Base-by-base conservation (phyloP, 2,888 invertebrate species). In the Tribolium freemani region DNA sequence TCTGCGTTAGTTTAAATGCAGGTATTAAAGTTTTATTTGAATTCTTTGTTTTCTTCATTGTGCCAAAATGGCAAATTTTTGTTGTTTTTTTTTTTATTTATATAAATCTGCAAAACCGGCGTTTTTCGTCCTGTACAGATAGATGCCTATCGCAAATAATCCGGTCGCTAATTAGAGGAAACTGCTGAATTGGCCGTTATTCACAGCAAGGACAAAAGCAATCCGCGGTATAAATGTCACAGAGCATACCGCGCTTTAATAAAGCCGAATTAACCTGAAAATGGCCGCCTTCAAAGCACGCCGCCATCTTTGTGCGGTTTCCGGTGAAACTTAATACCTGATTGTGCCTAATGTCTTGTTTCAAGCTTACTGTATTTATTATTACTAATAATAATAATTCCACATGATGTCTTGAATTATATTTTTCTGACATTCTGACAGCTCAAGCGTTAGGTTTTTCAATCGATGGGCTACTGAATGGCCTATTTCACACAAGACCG, bases 401-500 rank as follows among this genome's bases (percentile, higher is more conserved):
- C 5, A 11, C 46, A 8, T 31, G 31, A 20, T 26, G 31, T 31
- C 30, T 31, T 5, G 26, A 54, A 30, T 31, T 16, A 16, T 16
- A 16, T 16, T 38, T 57, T 57, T 57, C 26, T 51, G 9, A 20
- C 4, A 5, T 78, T 79, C 80, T 77, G 80, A 80, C 80, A 77
- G 79, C 73, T 78, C 75, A 75, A 78, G 78, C 77, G 80, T 77
- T 77, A 77, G 76, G 21, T 48, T 74, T 74, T 77, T 78, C 74
- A 66, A 76, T 78, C 78, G 75, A 78, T 78, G 74, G 48, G 69
- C 73, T 67, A 21, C 26, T 74, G 73, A 79, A 78, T 77, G 74
- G 77, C 74, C 64, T 72, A 76, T 79, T 81, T 80, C 74, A 77
- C 79, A 78, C 75, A 72, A 75, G 70, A 73, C 78, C 81, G 81